Base-by-base conservation (phyloP, 2,113 vertebrate genomes). In the Holacanthus passer region DNA sequence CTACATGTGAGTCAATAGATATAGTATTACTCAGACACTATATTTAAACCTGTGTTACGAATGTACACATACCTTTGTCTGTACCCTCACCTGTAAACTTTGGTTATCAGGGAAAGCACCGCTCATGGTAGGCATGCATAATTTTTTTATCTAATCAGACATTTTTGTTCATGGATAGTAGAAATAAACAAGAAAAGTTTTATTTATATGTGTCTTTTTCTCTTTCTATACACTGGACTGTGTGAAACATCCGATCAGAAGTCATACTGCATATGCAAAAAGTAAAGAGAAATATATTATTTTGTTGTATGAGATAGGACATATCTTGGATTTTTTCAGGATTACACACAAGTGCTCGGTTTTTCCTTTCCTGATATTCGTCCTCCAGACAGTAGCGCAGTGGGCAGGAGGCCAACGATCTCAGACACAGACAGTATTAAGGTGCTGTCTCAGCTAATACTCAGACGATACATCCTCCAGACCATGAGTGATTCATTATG, bases 61-160 rank as follows among this genome's bases (percentile, higher is more conserved):
- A 72, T 71, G 85, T 89, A 93, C 90, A 83, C 69, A 89, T 71
- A 84, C 62, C 79, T 89, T 88, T 92, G 89, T 92, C 94, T 92
- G 81, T 73, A 58, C 39, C 32, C 27, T 64, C 20, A 77, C 52
- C 80, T 81, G 73, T 77, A 52, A 85, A 7, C 48, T 70, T 22
- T 71, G 56, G 60, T 82, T 71, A 41, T 73, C 29, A 39, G 45
- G 68, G 73, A 82, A 82, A 81, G 41, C 47, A 64, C 66, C 65
- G 14, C 29, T 56, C 62, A 69, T 52, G 31, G 39, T 50, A 10
- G 63, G 37, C 8, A 65, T 74, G 79, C 35, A 69, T 53, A 5
- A 29, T 73, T 50, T 56, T 41, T n/a, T 43, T 5, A 63, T 45
- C 7, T 45, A 66, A 53, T 66, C 3, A 8, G 7, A 27, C 1